Evolutionary conservation across 2,113 vertebrate species (phyloP).

Genomic region (Coptodon bakossiorum): DNA sequence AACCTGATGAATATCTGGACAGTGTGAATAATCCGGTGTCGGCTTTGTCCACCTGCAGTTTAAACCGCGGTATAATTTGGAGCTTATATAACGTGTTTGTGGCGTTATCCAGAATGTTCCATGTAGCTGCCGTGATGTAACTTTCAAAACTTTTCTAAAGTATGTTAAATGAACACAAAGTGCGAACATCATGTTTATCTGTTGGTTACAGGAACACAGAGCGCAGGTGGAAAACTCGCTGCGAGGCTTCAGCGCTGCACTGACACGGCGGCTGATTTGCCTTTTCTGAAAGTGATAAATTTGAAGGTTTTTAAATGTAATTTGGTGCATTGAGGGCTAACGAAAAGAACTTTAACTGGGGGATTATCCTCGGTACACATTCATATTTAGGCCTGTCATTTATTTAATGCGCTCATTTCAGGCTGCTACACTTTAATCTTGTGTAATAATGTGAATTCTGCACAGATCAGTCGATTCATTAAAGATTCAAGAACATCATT

Average conservation of each 20-base stretch:
- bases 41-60: fast-evolving
- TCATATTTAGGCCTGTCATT: background rate
- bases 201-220: background rate
- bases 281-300: background rate
- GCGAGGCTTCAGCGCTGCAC: background rate
- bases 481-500: background rate
- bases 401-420: background rate
- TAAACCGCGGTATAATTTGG: background rate
- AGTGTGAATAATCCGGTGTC: background rate
- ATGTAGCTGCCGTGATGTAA: background rate
- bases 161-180: background rate
- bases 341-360: background rate
- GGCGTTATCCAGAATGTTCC: background rate
- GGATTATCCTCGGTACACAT: background rate
- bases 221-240: background rate
- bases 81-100: background rate
- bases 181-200: background rate
- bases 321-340: background rate
- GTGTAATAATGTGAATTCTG: background rate
- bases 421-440: background rate
- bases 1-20: too few relatives aligned
- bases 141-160: background rate
- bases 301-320: background rate
- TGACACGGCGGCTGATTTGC: background rate
- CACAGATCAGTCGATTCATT: background rate